Conservation (phyloP, 2,888 invertebrate species). For the Balanococcus diminutus region DNA sequence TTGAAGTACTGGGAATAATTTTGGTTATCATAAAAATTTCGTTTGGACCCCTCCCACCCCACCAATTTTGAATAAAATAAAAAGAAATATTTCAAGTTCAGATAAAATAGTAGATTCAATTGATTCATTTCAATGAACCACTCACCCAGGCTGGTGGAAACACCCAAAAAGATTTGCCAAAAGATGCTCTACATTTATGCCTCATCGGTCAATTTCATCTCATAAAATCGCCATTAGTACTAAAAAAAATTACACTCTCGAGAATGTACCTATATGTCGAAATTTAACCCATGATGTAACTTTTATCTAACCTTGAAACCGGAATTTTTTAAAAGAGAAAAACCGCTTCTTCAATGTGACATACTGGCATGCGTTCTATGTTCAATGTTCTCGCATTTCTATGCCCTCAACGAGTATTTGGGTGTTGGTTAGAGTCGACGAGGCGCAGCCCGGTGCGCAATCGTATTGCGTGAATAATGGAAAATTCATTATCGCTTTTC, state of each 20-base stretch:
- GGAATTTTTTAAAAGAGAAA: slow-evolving; percentile 6
- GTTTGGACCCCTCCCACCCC: too few species aligned
- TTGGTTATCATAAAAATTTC: too few species aligned
- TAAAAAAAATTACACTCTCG: not conserved
- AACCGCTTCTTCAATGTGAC: slow-evolving; percentile 27
- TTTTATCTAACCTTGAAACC: slow-evolving; percentile 9
- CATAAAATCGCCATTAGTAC: not conserved
- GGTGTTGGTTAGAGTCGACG: not conserved
- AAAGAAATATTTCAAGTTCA: too few species aligned
- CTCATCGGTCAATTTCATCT: not conserved
- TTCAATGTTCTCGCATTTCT: not conserved
- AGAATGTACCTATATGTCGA: not conserved
- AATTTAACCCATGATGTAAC: slow-evolving; percentile 2
- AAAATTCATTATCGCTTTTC: slow-evolving; percentile 6
- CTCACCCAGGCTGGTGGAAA: too few species aligned
- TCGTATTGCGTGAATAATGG: not conserved
- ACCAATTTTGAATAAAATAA: too few species aligned
- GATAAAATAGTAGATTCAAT: too few species aligned
- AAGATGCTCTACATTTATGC: not conserved
- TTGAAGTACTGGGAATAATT: too few species aligned
- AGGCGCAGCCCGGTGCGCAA: not conserved
- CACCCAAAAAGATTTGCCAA: not conserved
- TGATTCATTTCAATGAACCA: too few species aligned
- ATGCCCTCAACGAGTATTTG: not conserved
- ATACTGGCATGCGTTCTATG: not conserved